These are phyloP conservation scores for Meloe dianella DNA, from an alignment of 2,888 invertebrate species.

Conservation along the genomic window DNA sequence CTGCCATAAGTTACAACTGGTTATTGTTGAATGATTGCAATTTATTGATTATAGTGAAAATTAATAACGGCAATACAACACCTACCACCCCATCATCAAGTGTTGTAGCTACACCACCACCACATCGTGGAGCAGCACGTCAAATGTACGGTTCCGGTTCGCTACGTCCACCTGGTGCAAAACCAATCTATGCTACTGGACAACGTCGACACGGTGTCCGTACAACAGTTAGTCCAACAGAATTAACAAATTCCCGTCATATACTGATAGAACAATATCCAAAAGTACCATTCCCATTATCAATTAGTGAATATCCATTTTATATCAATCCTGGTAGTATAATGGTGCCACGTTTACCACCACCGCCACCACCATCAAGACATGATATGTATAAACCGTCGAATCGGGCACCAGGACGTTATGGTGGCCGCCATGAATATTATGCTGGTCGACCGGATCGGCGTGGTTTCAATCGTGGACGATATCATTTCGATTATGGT, in stretches of 20 bases:
- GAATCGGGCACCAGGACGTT: slow-evolving; percentile 45
- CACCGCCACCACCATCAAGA: background rate
- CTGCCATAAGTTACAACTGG: background rate
- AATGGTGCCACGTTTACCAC: slow-evolving; percentile 7
- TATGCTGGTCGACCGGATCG: slow-evolving; percentile 48
- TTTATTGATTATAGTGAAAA: slow-evolving; percentile 18
- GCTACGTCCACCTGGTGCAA: slow-evolving; percentile 60
- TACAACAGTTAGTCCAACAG: slow-evolving; percentile 49
- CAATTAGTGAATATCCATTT: slow-evolving; percentile 41
- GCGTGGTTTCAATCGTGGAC: slow-evolving; percentile 35
- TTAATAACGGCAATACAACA: slow-evolving; percentile 21
- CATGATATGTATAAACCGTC: slow-evolving; percentile 25
- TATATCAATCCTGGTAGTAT: slow-evolving; percentile 30
- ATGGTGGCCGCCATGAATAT: slow-evolving; percentile 53
- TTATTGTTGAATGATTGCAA: background rate
- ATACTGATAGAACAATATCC: slow-evolving; percentile 29
- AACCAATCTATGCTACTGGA: slow-evolving; percentile 55
- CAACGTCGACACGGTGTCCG: slow-evolving; percentile 57
- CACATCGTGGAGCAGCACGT: slow-evolving; percentile 62
- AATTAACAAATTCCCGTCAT: background rate
- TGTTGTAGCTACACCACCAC: slow-evolving; percentile 58
- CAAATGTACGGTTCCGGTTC: slow-evolving; percentile 66
- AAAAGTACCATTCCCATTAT: slow-evolving; percentile 38
- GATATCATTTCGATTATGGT: slow-evolving; percentile 47
- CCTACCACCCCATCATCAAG: slow-evolving; percentile 43